Evolutionary conservation across 2,113 vertebrate genomes (phyloP).

Genomic region (Sylvicapra grimmia): DNA sequence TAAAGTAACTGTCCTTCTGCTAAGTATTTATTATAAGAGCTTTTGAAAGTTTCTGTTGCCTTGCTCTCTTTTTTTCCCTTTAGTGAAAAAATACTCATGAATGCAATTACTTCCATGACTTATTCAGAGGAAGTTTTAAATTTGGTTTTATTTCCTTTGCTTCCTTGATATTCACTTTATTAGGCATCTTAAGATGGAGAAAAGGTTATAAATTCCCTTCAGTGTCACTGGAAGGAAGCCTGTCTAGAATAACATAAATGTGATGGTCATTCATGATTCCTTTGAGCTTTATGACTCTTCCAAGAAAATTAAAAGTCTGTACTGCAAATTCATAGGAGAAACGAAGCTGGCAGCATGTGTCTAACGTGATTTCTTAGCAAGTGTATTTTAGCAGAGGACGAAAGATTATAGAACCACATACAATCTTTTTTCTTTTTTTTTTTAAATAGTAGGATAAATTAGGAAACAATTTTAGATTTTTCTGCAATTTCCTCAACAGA

Average conservation of each 20-base stretch:
- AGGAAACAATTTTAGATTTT: conserved; percentile 20
- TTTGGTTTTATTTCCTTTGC: conserved; percentile 67
- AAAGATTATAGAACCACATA: conserved; percentile 11
- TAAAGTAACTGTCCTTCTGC: background rate
- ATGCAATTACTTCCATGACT: conserved; percentile 50
- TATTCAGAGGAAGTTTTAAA: conserved; percentile 66
- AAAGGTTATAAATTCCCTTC: conserved; percentile 66
- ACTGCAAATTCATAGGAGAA: conserved; percentile 41
- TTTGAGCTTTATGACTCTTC: conserved; percentile 55
- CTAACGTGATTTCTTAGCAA: conserved; percentile 51
- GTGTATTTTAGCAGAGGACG: conserved; percentile 8
- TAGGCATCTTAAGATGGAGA: conserved; percentile 58
- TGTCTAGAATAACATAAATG: conserved; percentile 59
- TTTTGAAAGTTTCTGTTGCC: background rate
- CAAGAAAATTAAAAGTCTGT: conserved; percentile 59
- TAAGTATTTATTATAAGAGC: conserved; percentile 23
- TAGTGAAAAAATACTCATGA: conserved; percentile 59
- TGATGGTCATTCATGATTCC: conserved; percentile 67
- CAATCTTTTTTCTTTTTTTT: background rate
- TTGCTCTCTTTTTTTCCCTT: background rate
- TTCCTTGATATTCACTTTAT: conserved; percentile 67
- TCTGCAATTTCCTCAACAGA: conserved; percentile 30
- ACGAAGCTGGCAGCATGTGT: background rate
- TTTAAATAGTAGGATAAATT: background rate
- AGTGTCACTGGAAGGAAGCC: conserved; percentile 60